Evolutionary conservation across 2,797 vertebrate genomes (phyloP).

Genomic region (Chloroceryle inda): DNA sequence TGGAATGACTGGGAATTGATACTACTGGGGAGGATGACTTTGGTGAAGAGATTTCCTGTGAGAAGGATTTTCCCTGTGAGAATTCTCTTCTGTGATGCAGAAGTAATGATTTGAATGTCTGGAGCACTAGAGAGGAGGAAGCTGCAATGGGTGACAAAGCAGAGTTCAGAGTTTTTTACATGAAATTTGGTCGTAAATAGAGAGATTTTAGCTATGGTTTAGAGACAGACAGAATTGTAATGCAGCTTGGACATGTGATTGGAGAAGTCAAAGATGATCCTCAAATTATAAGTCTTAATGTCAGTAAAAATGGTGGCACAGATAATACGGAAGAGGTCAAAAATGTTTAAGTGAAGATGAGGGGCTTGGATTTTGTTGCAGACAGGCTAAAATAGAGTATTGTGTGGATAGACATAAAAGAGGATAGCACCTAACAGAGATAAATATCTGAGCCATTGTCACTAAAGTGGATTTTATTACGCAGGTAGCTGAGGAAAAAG

Average conservation of each 20-base stretch:
- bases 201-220: neutral
- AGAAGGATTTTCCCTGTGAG: neutral
- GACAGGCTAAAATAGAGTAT: neutral
- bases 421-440: neutral
- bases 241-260: neutral
- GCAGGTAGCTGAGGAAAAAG: neutral
- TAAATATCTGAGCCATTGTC: neutral
- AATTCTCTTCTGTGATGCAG: neutral
- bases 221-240: neutral
- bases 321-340: neutral
- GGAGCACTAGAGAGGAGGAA: neutral
- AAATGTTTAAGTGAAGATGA: neutral
- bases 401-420: neutral
- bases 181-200: neutral
- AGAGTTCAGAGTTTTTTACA: neutral
- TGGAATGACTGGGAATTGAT: neutral
- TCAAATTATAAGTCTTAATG: neutral
- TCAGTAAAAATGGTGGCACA: neutral
- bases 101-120: neutral
- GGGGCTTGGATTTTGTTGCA: neutral
- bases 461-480: neutral
- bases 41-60: neutral
- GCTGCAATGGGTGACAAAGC: neutral
- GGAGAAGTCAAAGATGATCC: neutral
- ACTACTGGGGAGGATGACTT: rapidly evolving